Conservation (phyloP, 2,113 vertebrate species). For the Platanista minor region DNA sequence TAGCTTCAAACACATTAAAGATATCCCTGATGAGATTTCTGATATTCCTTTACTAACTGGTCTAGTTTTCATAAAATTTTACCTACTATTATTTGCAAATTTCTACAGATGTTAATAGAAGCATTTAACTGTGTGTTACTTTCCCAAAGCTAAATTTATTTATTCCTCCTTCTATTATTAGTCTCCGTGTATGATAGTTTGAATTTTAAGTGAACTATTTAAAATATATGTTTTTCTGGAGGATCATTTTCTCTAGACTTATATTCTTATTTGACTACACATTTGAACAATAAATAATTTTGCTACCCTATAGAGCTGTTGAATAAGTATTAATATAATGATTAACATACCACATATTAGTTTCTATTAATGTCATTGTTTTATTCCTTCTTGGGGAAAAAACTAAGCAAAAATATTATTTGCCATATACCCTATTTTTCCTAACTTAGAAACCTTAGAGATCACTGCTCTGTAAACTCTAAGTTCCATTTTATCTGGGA, state of each 20-base stretch:
- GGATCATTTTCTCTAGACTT: background rate
- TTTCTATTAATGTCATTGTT: background rate
- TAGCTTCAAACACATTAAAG: background rate
- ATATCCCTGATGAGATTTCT: background rate
- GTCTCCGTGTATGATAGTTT: background rate
- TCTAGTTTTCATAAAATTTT: background rate
- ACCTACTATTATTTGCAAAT: background rate
- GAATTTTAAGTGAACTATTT: background rate
- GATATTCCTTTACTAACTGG: background rate
- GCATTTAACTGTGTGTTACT: background rate
- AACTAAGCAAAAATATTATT: background rate
- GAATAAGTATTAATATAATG: background rate
- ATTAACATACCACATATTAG: background rate
- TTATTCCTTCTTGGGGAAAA: background rate
- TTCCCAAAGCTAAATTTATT: background rate
- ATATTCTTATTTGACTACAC: background rate
- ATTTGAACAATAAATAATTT: background rate
- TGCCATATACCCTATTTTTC: background rate
- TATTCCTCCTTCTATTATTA: background rate
- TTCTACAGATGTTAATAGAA: background rate
- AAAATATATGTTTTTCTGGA: background rate
- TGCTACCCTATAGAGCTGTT: background rate
- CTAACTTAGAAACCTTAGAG: background rate
- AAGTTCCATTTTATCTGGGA: background rate
- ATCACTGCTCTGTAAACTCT: background rate